Evolutionary conservation across 2,797 vertebrate genomes (phyloP), one percentile per base, ranked within the genome.

Genomic region (Microchirus variegatus): DNA sequence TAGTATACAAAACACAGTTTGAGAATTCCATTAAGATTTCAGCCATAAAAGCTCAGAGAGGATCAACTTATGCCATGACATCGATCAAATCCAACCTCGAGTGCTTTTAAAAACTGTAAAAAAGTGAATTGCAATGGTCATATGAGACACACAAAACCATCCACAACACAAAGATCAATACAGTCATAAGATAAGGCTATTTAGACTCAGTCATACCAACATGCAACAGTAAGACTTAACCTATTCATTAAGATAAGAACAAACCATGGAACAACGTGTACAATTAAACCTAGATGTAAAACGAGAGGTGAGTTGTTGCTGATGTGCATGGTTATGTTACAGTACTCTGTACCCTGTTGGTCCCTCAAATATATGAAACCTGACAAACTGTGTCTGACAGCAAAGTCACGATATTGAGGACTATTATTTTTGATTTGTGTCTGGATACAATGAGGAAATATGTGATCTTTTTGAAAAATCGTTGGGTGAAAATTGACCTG

Each of bases 331-430:
- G 75, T 85, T 75, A 55, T 78, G 80, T 85, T 87, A 92, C 90
- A 92, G 90, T 90, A 92, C 85, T 71, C 46, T 87, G 84, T 86
- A 92, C 90, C 90, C 89, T 90, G 90, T 91, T 86, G 88, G 81
- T 81, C 89, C 88, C 84, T 87, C 82, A 81, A 67, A 77, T 76
- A 77, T 75, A 69, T 69, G 64, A 80, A 85, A 85, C 78, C 82
- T 83, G 78, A 80, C 64, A 72, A 16, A 49, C 19, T 46, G 44
- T 70, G 40, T 68, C 46, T 22, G 61, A 82, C 75, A 77, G 80
- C 58, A 70, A 69, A 68, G 68, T 81, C 72, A 69, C 56, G 84
- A 74, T 64, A 81, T 53, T 42, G 78, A 83, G 74, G 78, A 80
- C 31, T 74, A 51, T 35, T 45, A 53, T 67, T 54, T 26, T 73